phyloP scores from a whole-genome alignment of 1,140 invertebrate species.

The Drosophila quadrilineata region DNA sequence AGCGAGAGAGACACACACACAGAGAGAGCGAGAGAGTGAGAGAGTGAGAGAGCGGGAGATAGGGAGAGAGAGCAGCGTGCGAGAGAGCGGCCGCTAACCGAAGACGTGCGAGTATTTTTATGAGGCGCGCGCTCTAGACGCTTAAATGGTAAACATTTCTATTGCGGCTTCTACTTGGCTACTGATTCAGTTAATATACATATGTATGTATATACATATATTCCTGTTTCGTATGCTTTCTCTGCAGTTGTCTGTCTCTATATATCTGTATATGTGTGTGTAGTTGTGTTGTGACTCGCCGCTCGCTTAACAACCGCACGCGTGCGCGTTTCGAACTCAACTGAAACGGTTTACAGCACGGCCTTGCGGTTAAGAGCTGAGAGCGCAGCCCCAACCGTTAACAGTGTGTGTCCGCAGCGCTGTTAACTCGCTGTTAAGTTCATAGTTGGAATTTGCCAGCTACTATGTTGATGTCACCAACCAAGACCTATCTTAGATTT shows the following conservation, averaged over 20 bases:
- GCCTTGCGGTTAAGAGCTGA: slow-evolving; percentile 55
- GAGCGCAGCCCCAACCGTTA: slow-evolving; percentile 5
- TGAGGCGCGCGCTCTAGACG: slow-evolving; percentile 44
- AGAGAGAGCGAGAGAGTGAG: slow-evolving; percentile 17
- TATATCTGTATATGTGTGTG: not conserved
- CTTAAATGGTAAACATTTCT: slow-evolving; percentile 77
- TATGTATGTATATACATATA: slow-evolving; percentile 17
- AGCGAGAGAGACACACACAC: too few species aligned
- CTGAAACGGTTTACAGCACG: slow-evolving; percentile 67
- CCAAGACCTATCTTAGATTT: slow-evolving; percentile 1
- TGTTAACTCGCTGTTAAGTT: slow-evolving; percentile 31
- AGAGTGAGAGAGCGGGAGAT: slow-evolving; percentile 5
- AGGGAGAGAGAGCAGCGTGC: slow-evolving; percentile 11
- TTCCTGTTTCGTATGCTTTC: slow-evolving; percentile 61
- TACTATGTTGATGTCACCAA: slow-evolving; percentile 15
- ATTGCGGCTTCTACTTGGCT: slow-evolving; percentile 60
- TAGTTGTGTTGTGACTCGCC: slow-evolving; percentile 4
- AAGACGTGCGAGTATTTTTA: slow-evolving; percentile 66
- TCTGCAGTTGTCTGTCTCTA: slow-evolving; percentile 13
- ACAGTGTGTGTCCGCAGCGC: slow-evolving; percentile 18
- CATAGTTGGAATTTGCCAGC: slow-evolving; percentile 32
- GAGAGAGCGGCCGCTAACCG: slow-evolving; percentile 14
- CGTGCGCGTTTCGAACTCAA: slow-evolving; percentile 71
- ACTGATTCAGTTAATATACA: slow-evolving; percentile 30
- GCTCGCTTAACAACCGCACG: slow-evolving; percentile 52